Evolutionary conservation across 2,888 invertebrate genomes (phyloP).

Genomic region (Iphiclides podalirius): DNA sequence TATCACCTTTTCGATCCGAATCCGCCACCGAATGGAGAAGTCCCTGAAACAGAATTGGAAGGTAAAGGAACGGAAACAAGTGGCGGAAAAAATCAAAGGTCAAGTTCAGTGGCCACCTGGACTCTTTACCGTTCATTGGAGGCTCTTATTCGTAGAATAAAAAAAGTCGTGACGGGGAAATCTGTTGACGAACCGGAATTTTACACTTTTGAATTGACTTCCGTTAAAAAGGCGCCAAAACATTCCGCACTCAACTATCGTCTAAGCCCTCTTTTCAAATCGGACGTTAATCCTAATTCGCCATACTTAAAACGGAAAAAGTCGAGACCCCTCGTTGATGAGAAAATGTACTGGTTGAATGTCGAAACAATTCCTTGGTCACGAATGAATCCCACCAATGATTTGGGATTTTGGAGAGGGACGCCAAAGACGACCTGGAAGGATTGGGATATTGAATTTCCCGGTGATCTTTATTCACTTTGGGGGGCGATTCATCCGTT

Average conservation of each 20-base stretch:
- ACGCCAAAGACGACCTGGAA: constrained; percentile 77
- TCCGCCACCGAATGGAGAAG: constrained; percentile 47
- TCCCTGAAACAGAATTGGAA: constrained; percentile 26
- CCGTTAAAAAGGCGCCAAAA: constrained; percentile 75
- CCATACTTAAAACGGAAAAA: constrained; percentile 54
- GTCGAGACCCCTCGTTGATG: constrained; percentile 57
- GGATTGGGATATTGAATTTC: constrained; percentile 84
- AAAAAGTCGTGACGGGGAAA: constrained; percentile 37
- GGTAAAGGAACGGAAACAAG: constrained; percentile 10
- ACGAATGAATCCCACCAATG: constrained; percentile 55
- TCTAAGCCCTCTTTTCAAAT: constrained; percentile 64
- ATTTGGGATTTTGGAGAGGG: constrained; percentile 55
- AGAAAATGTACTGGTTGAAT: constrained; percentile 74
- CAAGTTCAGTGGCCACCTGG: constrained; percentile 62
- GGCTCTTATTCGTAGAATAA: constrained; percentile 50
- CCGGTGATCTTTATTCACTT: constrained; percentile 83
- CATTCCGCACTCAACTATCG: constrained; percentile 63
- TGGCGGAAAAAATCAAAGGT: constrained; percentile 19
- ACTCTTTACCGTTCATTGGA: constrained; percentile 63
- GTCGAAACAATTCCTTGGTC: constrained; percentile 67
- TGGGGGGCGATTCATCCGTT: constrained; percentile 84
- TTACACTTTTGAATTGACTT: constrained; percentile 80
- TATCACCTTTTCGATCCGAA: constrained; percentile 84
- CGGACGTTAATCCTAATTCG: constrained; percentile 61
- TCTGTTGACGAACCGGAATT: constrained; percentile 60